Evolutionary conservation across 2,888 invertebrate genomes (phyloP), one percentile per base, ranked within the genome.

Genomic region (Coremacera marginata): DNA sequence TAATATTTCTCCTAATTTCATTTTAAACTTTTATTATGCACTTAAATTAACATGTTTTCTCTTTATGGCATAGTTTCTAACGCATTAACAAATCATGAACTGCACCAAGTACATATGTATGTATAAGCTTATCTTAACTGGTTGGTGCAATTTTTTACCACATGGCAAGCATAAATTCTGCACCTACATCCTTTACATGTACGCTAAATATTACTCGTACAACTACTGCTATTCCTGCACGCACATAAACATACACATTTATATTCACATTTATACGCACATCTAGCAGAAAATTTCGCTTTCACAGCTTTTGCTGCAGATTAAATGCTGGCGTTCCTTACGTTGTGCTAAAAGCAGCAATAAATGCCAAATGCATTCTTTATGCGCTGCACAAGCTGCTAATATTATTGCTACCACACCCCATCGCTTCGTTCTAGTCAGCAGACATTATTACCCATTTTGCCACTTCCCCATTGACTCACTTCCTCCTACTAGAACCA

Each of bases 311-410:
- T 19, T 67, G 37, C 67, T 67, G 67, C 67, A 44, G 25, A 37
- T 67, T 67, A 67, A 67, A 44, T 49, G 67, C 34, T 44, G 44
- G 44, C 44, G 67, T 67, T 67, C 44, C 67, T 67, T 67, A 34
- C 67, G 44, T 19, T 55, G 19, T 55, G 55, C 55, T 22, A 63
- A 63, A 63, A 63, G 31, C 31, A 63, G 63, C 52, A 70, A 70
- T 70, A 70, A 70, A 70, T 70, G 70, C 70, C 70, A 70, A 70
- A 52, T 52, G 52, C 70, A 70, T 55, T 55, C 52, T 70, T 70
- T 70, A 70, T 55, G 34, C 70, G 55, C 70, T 44, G 34, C 34
- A 27, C 37, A 31, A 55, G 52, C 70, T 70, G 52, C 27, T 70
- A 55, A 31, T 19, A 31, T 25, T 37, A 31, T 19, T 63, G 70